A percentile compares a stretch with the other conserved stretches of the same genome.
These are phyloP conservation scores for Apogon hyalosoma DNA, from an alignment of 2,797 vertebrate genomes.

Conservation along the genomic window DNA sequence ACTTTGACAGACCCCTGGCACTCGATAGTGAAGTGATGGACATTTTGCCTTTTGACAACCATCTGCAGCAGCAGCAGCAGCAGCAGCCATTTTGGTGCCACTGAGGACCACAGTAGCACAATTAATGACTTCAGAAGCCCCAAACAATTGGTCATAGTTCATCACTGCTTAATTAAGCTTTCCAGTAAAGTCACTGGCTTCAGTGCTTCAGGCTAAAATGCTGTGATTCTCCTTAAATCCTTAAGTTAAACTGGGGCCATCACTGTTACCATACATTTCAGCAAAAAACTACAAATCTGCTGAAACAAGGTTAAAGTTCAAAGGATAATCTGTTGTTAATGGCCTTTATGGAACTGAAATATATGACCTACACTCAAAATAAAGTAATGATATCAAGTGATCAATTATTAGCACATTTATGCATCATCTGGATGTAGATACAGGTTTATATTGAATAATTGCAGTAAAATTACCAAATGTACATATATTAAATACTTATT, in stretches of 20 bases:
- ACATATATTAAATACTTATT: too few species aligned
- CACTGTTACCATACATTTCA: not conserved
- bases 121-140: constrained; percentile 32
- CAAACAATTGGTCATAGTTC: constrained; percentile 25
- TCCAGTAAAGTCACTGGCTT: constrained; percentile 22
- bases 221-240: not conserved
- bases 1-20: constrained; percentile 44
- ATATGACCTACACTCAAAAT: too few species aligned
- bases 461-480: too few species aligned
- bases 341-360: too few species aligned
- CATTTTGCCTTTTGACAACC: constrained; percentile 18
- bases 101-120: not conserved
- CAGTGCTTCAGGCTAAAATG: not conserved
- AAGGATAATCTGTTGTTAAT: too few species aligned
- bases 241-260: not conserved
- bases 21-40: constrained; percentile 21
- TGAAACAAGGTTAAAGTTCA: too few species aligned
- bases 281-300: too few species aligned
- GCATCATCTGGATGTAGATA: too few species aligned
- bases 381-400: too few species aligned
- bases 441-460: too few species aligned
- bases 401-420: too few species aligned
- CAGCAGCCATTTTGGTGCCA: constrained; percentile 40
- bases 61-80: not conserved
- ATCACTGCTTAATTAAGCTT: constrained; percentile 35